A percentile compares a stretch with the other conserved stretches of the same genome.
Evolutionary conservation across 2,113 vertebrate genomes (phyloP).

Genomic region (Rhombomys opimus): DNA sequence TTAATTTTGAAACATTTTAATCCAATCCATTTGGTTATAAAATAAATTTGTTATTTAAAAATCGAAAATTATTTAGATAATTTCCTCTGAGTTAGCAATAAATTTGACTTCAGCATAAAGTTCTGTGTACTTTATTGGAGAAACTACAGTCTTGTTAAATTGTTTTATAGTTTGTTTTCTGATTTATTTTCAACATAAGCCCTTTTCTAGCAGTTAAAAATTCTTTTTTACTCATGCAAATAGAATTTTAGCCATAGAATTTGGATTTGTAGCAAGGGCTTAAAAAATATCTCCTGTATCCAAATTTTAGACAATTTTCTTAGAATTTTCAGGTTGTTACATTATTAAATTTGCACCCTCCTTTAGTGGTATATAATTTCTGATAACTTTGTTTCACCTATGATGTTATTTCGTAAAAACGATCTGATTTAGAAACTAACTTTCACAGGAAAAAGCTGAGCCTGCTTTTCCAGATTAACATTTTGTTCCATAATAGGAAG

Average conservation of each 20-base stretch:
- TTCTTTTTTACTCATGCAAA: neutral
- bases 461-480: neutral
- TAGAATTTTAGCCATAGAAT: slow-evolving; percentile 17
- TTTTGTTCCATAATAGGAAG: neutral
- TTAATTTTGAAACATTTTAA: slow-evolving; percentile 45
- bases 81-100: slow-evolving; percentile 53
- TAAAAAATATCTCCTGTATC: neutral
- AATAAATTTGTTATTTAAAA: slow-evolving; percentile 37
- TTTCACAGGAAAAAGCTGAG: neutral
- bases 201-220: slow-evolving; percentile 16
- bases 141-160: neutral
- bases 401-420: slow-evolving; percentile 36
- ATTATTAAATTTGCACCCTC: neutral
- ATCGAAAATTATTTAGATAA: neutral
- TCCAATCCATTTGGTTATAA: slow-evolving; percentile 10
- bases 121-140: neutral
- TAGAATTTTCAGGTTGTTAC: slow-evolving; percentile 1
- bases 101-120: slow-evolving; percentile 22
- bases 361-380: neutral
- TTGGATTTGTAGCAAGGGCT: slow-evolving; percentile 19
- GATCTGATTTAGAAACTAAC: slow-evolving; percentile 3
- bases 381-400: neutral
- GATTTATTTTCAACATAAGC: slow-evolving; percentile 5
- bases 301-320: neutral
- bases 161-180: neutral